Evolutionary conservation across 2,797 vertebrate genomes (phyloP).

Genomic region (Melopsittacus undulatus): DNA sequence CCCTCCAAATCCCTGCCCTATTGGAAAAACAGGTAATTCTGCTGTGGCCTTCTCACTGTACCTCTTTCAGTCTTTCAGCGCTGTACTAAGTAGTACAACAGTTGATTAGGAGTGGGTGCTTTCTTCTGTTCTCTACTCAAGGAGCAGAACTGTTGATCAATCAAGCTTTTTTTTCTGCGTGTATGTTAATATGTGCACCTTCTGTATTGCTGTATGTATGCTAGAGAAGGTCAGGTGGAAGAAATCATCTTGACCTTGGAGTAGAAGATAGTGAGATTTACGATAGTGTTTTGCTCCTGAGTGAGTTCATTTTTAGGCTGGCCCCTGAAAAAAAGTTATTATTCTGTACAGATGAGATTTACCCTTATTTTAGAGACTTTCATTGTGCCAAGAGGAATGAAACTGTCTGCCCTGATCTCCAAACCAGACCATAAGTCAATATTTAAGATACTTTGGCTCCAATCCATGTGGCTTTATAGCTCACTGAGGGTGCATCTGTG

Average conservation of each 20-base stretch:
- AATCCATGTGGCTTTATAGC: neutral
- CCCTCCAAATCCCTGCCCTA: slow-evolving; percentile 95
- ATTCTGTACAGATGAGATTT: slow-evolving; percentile 27
- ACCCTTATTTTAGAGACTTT: slow-evolving; percentile 41
- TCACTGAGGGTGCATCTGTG: neutral
- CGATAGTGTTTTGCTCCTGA: neutral
- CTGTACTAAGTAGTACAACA: neutral
- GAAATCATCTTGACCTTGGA: neutral
- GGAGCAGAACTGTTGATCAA: neutral
- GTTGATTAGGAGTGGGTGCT: neutral
- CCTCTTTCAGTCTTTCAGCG: neutral
- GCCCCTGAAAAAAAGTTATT: slow-evolving; percentile 4
- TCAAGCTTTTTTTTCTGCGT: neutral
- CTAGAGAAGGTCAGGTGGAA: neutral
- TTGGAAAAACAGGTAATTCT: slow-evolving; percentile 89
- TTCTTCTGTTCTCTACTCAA: neutral
- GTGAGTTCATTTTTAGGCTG: slow-evolving; percentile 16
- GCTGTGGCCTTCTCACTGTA: neutral
- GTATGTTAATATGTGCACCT: neutral
- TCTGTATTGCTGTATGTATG: neutral
- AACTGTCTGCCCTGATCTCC: slow-evolving; percentile 55
- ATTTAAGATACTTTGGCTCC: slow-evolving; percentile 60
- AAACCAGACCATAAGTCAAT: slow-evolving; percentile 62
- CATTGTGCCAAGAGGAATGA: slow-evolving; percentile 55
- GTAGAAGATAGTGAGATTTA: neutral